A percentile compares a stretch with the other conserved stretches of the same genome.
Conservation (phyloP, 1,140 invertebrate genomes). For the Trichoplusia ni region DNA sequence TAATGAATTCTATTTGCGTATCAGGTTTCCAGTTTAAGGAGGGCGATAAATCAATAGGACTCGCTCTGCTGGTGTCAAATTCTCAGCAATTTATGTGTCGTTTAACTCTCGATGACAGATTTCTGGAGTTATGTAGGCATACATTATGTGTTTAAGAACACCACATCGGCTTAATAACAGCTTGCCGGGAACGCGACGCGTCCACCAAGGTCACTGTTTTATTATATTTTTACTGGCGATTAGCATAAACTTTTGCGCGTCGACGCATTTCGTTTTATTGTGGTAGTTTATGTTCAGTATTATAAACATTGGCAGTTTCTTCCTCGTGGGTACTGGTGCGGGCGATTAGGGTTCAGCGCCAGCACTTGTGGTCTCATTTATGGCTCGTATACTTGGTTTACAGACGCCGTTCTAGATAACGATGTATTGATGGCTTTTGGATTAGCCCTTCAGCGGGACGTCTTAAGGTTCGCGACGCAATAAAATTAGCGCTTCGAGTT, state of each 20-base stretch:
- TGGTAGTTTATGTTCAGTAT: constrained; percentile 50
- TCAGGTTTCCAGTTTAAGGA: constrained; percentile 27
- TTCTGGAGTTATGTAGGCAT: constrained; percentile 22
- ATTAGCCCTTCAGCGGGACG: constrained; percentile 52
- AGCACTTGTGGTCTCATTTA: constrained; percentile 61
- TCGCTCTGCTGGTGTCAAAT: constrained; percentile 25
- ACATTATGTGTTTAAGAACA: constrained; percentile 17
- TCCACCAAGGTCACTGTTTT: constrained; percentile 41
- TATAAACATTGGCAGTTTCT: constrained; percentile 61
- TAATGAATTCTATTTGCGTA: constrained; percentile 29
- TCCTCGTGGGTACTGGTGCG: constrained; percentile 45
- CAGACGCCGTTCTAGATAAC: constrained; percentile 62
- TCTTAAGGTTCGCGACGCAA: constrained; percentile 47
- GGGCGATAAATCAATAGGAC: constrained; percentile 29
- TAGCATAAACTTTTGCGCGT: constrained; percentile 57
- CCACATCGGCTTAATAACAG: constrained; percentile 16
- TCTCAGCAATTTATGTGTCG: constrained; percentile 25
- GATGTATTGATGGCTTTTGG: constrained; percentile 63
- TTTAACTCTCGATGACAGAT: constrained; percentile 31
- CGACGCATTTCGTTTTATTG: constrained; percentile 59
- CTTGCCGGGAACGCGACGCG: constrained; percentile 32
- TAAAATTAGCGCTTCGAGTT: constrained; percentile 54
- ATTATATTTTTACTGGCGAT: constrained; percentile 59
- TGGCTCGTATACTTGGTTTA: constrained; percentile 66
- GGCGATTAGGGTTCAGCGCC: constrained; percentile 52